phyloP scores from a whole-genome alignment of 2,797 vertebrate species.

The Diplodus sargus region DNA sequence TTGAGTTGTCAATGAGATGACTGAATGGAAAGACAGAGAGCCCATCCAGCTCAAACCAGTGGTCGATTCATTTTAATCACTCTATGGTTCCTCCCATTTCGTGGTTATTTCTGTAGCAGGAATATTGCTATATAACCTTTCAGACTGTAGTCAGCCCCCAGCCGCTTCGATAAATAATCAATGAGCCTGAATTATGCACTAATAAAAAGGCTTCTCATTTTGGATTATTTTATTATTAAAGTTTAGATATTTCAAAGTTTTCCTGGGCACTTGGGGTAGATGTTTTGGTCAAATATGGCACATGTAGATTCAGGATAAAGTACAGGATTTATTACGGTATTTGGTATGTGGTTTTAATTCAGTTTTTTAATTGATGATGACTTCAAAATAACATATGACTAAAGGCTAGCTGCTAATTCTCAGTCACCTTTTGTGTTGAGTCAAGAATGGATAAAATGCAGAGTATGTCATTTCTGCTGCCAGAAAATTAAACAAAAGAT shows the following conservation, averaged over 20 bases:
- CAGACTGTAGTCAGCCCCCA: constrained; percentile 65
- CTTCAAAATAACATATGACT: not conserved
- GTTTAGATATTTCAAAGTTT: constrained; percentile 67
- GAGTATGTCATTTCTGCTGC: too few species aligned
- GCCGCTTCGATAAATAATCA: constrained; percentile 74
- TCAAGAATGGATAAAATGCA: not conserved
- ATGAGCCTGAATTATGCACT: constrained; percentile 80
- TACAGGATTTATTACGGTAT: not conserved
- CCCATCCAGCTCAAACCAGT: constrained; percentile 12
- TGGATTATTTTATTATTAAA: constrained; percentile 77
- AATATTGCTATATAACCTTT: constrained; percentile 70
- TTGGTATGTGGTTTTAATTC: constrained; percentile 10
- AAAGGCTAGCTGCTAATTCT: not conserved
- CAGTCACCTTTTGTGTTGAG: constrained; percentile 1
- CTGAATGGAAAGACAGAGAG: constrained; percentile 25
- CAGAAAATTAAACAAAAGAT: too few species aligned
- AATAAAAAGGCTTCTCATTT: constrained; percentile 75
- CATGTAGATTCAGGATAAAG: constrained; percentile 41
- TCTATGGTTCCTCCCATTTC: constrained; percentile 26
- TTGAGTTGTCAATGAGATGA: constrained; percentile 9
- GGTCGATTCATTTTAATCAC: constrained; percentile 48
- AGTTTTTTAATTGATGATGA: constrained; percentile 1
- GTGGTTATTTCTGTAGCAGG: constrained; percentile 64
- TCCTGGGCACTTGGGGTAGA: constrained; percentile 38
- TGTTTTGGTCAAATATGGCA: constrained; percentile 26